Conservation (phyloP, 2,888 invertebrate species). For the Eilema caniola region DNA sequence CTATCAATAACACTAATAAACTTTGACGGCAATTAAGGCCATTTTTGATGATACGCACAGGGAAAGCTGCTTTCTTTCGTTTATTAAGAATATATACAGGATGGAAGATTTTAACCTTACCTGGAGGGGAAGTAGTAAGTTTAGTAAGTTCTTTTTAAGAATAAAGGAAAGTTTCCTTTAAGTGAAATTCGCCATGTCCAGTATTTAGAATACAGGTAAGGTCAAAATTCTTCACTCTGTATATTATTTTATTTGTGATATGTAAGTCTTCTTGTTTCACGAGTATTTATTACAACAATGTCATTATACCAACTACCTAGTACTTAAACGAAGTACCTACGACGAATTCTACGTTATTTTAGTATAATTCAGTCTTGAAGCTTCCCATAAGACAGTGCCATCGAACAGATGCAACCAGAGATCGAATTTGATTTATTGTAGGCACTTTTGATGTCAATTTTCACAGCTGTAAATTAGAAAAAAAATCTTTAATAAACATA, state of each 20-base stretch:
- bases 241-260: neutral
- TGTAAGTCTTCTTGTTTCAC: slow-evolving; percentile 3
- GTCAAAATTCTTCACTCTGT: too few species aligned
- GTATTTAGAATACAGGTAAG: too few species aligned
- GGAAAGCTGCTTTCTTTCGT: neutral
- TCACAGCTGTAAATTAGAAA: slow-evolving; percentile 57
- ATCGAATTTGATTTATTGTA: slow-evolving; percentile 23
- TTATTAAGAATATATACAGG: neutral
- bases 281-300: neutral
- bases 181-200: too few species aligned
- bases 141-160: too few species aligned
- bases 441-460: slow-evolving; percentile 27
- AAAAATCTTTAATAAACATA: neutral
- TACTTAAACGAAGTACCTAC: slow-evolving; percentile 6
- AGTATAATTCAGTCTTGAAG: slow-evolving; percentile 59
- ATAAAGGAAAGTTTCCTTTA: too few species aligned
- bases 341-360: slow-evolving; percentile 39
- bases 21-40: neutral
- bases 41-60: neutral
- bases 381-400: slow-evolving; percentile 40
- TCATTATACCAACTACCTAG: neutral
- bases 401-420: slow-evolving; percentile 21
- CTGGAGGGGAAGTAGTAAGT: too few species aligned
- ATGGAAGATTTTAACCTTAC: too few species aligned
- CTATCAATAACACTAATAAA: neutral